phyloP scores from a whole-genome alignment of 2,888 invertebrate genomes.

The Leptinotarsa haldemani region DNA sequence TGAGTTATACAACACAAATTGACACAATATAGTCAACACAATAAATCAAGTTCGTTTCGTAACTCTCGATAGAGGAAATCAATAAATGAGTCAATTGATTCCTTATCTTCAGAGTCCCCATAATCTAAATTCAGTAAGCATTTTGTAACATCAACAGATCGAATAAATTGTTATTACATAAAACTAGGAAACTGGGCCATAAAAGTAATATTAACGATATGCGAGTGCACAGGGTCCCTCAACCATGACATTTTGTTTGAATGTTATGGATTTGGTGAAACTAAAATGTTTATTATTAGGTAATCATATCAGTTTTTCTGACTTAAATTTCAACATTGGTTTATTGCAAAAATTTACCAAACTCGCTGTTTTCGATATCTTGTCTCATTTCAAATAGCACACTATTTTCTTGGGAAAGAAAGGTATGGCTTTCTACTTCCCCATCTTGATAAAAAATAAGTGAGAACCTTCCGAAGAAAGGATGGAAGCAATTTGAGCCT shows the following conservation, averaged over 20 bases:
- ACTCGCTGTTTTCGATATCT: too few species aligned
- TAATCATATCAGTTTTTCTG: too few species aligned
- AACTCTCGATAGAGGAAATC: neutral
- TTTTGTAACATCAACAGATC: neutral
- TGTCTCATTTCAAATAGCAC: too few species aligned
- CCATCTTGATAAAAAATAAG: too few species aligned
- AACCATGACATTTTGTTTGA: neutral
- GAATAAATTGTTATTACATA: neutral
- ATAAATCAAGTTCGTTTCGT: neutral
- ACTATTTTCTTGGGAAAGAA: too few species aligned
- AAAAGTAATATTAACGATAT: slow-evolving; percentile 1
- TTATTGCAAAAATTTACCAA: too few species aligned
- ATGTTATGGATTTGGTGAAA: neutral
- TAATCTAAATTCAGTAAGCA: neutral
- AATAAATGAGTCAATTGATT: slow-evolving; percentile 5
- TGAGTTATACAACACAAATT: neutral
- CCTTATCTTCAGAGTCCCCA: neutral
- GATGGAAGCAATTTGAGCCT: too few species aligned
- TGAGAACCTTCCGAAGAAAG: too few species aligned
- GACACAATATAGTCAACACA: neutral
- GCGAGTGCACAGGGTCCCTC: neutral
- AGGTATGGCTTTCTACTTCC: too few species aligned
- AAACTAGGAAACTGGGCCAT: neutral
- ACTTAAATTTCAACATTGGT: too few species aligned
- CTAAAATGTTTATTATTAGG: too few species aligned